phyloP scores from a whole-genome alignment of 2,113 vertebrate genomes.

The Sebastes schlegelii region DNA sequence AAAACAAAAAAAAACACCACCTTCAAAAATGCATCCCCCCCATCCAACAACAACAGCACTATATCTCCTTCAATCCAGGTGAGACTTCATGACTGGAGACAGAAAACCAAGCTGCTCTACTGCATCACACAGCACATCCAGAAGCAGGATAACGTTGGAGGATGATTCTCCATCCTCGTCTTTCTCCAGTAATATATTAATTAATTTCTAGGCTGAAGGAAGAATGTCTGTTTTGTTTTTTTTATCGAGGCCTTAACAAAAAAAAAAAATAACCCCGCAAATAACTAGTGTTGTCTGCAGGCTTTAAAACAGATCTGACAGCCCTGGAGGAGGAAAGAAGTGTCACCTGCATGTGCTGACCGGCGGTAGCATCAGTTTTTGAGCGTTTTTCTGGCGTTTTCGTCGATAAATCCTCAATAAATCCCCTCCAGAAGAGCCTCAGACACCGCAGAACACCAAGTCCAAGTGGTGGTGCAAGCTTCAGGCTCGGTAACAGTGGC shows the following conservation, averaged over 20 bases:
- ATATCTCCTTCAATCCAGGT: slow-evolving; percentile 65
- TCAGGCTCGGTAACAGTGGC: slow-evolving; percentile 15
- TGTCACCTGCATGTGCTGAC: slow-evolving; percentile 59
- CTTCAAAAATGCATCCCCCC: background rate
- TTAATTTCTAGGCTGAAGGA: slow-evolving; percentile 21
- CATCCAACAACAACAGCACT: slow-evolving; percentile 6
- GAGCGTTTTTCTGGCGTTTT: background rate
- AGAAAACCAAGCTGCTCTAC: slow-evolving; percentile 32
- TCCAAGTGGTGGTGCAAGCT: background rate
- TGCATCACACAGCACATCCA: slow-evolving; percentile 47
- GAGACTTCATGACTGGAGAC: slow-evolving; percentile 58
- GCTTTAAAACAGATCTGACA: slow-evolving; percentile 11
- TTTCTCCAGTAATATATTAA: slow-evolving; percentile 24
- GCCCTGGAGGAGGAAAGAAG: slow-evolving; percentile 11
- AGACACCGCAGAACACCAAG: slow-evolving; percentile 6
- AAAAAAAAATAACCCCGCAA: background rate
- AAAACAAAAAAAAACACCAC: background rate
- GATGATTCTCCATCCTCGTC: slow-evolving; percentile 28
- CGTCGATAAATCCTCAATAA: slow-evolving; percentile 59
- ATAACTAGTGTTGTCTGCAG: slow-evolving; percentile 30
- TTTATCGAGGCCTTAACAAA: slow-evolving; percentile 20
- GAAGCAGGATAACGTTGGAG: background rate
- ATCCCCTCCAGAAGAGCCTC: slow-evolving; percentile 22
- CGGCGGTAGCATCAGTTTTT: slow-evolving; percentile 18
- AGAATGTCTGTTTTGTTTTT: slow-evolving; percentile 4